Conservation (phyloP, 2,888 invertebrate species). For the Noctua comes region DNA sequence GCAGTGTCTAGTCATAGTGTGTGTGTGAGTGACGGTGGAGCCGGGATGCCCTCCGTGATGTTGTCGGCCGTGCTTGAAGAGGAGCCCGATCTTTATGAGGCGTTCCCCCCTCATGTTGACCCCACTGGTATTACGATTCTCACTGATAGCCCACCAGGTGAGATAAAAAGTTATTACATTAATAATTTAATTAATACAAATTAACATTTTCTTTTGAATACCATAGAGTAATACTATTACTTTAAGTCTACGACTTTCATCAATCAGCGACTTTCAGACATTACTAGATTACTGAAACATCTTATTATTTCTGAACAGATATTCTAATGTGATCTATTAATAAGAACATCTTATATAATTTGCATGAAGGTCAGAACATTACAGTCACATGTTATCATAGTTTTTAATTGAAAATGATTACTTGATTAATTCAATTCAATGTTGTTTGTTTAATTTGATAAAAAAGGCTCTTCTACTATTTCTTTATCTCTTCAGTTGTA, state of each 20-base stretch:
- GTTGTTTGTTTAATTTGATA: constrained; percentile 36
- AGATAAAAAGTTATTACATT: constrained; percentile 46
- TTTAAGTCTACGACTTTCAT: background rate
- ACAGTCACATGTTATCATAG: constrained; percentile 37
- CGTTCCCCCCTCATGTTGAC: constrained; percentile 95
- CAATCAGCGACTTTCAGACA: background rate
- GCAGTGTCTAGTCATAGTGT: constrained; percentile 85
- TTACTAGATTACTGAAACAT: background rate
- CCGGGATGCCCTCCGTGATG: constrained; percentile 92
- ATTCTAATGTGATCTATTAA: constrained; percentile 15
- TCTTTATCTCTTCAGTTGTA: constrained; percentile 3
- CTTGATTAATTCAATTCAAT: constrained; percentile 43
- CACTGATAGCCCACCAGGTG: constrained; percentile 91
- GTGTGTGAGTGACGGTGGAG: constrained; percentile 78
- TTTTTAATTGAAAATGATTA: constrained; percentile 44
- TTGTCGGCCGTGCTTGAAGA: constrained; percentile 94
- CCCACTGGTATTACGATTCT: constrained; percentile 94
- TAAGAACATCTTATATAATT: constrained; percentile 52
- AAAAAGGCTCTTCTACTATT: constrained; percentile 15
- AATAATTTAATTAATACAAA: background rate
- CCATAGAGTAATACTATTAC: background rate
- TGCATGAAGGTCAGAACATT: constrained; percentile 52
- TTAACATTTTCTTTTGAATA: background rate
- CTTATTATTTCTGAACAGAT: constrained; percentile 17
- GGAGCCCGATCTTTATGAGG: constrained; percentile 94